Conservation (phyloP, 2,797 vertebrate genomes). For the Propithecus perrieri region DNA sequence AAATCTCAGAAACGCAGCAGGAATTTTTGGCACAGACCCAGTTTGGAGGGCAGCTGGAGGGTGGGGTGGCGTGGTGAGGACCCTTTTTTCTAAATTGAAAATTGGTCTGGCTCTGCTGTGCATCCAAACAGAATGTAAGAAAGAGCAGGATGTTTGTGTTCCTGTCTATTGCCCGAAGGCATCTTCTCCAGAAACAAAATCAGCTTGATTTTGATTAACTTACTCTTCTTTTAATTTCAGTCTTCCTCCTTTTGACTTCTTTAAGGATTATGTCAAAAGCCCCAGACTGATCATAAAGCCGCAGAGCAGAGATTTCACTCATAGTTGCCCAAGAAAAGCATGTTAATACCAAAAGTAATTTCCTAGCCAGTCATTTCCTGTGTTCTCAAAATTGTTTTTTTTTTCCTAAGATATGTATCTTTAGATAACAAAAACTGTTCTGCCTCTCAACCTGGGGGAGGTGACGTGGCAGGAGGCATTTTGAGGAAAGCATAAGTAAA, state of each 20-base stretch:
- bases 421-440: not conserved
- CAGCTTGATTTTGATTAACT: slow-evolving; percentile 57
- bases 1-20: not conserved
- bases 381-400: slow-evolving; percentile 42
- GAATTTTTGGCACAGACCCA: not conserved
- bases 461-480: not conserved
- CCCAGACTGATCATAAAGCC: slow-evolving; percentile 48
- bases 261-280: slow-evolving; percentile 58
- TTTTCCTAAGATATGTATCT: not conserved
- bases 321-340: slow-evolving; percentile 62
- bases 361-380: slow-evolving; percentile 66
- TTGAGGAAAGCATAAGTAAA: not conserved
- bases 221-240: slow-evolving; percentile 56
- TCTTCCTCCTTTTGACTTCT: slow-evolving; percentile 55
- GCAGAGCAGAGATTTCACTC: slow-evolving; percentile 51
- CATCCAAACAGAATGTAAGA: not conserved
- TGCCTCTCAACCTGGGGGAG: not conserved
- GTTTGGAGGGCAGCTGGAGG: not conserved
- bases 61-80: not conserved
- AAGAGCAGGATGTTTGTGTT: not conserved
- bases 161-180: slow-evolving; percentile 45
- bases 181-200: slow-evolving; percentile 32
- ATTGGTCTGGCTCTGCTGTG: too few relatives aligned
- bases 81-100: not conserved
- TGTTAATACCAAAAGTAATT: slow-evolving; percentile 51